Evolutionary conservation across 92 coral and sea anemone genomes (phyloP).

Genomic region (Porites lobata): DNA sequence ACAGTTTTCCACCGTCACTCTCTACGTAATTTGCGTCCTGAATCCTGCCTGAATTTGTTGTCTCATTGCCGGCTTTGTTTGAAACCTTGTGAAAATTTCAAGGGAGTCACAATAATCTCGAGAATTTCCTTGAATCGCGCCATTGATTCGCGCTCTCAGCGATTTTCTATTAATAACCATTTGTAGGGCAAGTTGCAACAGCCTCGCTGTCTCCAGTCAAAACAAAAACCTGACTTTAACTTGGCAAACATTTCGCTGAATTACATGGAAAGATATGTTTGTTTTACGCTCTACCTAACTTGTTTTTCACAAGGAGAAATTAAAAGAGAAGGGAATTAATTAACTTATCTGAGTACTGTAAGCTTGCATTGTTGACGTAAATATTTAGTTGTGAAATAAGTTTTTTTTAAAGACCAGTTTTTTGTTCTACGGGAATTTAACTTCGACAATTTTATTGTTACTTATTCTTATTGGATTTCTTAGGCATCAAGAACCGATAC

Average conservation of each 20-base stretch:
- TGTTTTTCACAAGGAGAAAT: not conserved
- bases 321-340: too few species aligned
- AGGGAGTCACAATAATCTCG: conserved; percentile 22
- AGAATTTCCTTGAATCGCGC: conserved; percentile 33
- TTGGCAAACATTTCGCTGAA: conserved; percentile 12
- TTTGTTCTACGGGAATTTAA: too few species aligned
- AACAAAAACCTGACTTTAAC: conserved; percentile 22
- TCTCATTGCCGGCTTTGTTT: conserved; percentile 44
- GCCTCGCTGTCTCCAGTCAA: conserved; percentile 37
- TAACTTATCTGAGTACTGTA: too few species aligned
- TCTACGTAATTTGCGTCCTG: not conserved
- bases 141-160: conserved; percentile 9
- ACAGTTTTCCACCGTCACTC: not conserved
- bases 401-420: too few species aligned
- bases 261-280: not conserved
- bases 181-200: not conserved
- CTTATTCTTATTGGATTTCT: not conserved
- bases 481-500: not conserved
- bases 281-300: not conserved
- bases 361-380: too few species aligned
- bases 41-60: too few species aligned
- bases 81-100: not conserved
- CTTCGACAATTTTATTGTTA: not conserved
- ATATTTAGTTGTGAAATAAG: too few species aligned
- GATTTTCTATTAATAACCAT: not conserved